These are phyloP conservation scores for Leptinotarsa haldemani DNA, from an alignment of 2,888 invertebrate species.

Conservation along the genomic window DNA sequence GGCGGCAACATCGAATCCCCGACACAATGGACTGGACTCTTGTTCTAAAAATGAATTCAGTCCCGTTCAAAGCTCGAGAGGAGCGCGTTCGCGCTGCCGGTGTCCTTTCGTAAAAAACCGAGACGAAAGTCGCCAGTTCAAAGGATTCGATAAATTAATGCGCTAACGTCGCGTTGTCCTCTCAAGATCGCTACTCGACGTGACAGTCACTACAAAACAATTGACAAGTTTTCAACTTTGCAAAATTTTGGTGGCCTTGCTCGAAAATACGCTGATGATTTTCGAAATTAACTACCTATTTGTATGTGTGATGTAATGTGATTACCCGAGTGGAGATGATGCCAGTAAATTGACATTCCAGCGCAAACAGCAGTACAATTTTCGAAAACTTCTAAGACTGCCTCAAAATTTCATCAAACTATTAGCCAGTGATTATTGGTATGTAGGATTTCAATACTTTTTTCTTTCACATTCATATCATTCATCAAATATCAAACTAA, in stretches of 20 bases:
- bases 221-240: neutral
- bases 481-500: no score
- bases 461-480: no score
- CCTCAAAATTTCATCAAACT: neutral
- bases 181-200: neutral
- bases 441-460: neutral
- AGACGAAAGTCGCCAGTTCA: neutral
- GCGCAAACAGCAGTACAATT: neutral
- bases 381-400: neutral
- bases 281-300: neutral
- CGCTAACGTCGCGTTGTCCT: neutral
- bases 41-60: constrained; percentile 4
- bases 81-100: constrained; percentile 3
- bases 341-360: constrained; percentile 2
- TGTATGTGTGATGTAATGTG: constrained; percentile 4
- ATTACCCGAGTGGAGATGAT: neutral
- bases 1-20: constrained; percentile 1
- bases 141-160: neutral
- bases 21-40: neutral
- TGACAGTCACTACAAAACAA: neutral
- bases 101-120: neutral
- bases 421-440: neutral
- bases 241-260: neutral
- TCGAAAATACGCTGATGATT: neutral
- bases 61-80: neutral